phyloP scores from a whole-genome alignment of 1,140 invertebrate genomes.

The Lasaia peninsularis region DNA sequence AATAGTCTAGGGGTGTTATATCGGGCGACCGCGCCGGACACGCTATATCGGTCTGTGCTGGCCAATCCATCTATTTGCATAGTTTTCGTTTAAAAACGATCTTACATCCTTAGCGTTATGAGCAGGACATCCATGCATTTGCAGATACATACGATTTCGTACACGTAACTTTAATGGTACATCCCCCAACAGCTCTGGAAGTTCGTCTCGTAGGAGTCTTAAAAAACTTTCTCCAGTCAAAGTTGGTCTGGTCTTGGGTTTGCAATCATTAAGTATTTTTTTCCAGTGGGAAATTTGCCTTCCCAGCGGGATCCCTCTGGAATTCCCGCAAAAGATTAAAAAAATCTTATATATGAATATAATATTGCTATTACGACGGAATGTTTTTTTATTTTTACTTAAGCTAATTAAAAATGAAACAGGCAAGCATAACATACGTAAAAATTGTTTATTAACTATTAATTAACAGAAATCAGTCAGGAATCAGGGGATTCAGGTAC shows the following conservation, averaged over 20 bases:
- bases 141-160: not conserved
- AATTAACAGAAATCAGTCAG: too few species aligned
- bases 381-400: too few species aligned
- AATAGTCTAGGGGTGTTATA: constrained; percentile 19
- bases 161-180: not conserved
- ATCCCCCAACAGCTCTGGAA: not conserved
- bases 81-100: constrained; percentile 4
- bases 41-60: constrained; percentile 6
- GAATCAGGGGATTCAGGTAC: too few species aligned
- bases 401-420: too few species aligned
- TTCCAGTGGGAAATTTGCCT: not conserved
- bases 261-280: not conserved
- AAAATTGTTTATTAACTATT: too few species aligned
- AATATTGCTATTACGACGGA: too few species aligned
- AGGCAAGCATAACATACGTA: too few species aligned
- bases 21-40: constrained; percentile 23
- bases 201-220: not conserved
- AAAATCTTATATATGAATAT: not conserved
- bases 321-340: not conserved
- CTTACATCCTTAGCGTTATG: constrained; percentile 2
- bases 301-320: not conserved
- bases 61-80: constrained; percentile 15
- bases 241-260: too few species aligned
- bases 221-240: constrained; percentile 9
- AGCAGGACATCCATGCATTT: constrained; percentile 16